phyloP scores from a whole-genome alignment of 1,140 invertebrate species.

The Lepidurus apus region DNA sequence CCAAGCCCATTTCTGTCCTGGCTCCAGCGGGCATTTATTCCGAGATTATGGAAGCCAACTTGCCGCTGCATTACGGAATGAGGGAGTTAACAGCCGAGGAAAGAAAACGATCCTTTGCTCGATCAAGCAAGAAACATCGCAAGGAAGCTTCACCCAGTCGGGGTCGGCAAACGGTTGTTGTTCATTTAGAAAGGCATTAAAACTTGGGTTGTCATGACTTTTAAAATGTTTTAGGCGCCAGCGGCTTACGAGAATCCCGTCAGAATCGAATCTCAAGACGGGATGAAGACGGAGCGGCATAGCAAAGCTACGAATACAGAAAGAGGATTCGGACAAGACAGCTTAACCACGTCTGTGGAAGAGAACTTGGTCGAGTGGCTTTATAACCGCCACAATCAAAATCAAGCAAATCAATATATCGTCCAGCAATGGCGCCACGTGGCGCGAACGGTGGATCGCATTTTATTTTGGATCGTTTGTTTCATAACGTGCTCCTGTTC shows the following conservation, averaged over 20 bases:
- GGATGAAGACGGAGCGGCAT: slow-evolving; percentile 36
- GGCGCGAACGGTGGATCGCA: slow-evolving; percentile 52
- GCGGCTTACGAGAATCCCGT: slow-evolving; percentile 23
- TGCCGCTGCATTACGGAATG: background rate
- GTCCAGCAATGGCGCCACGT: slow-evolving; percentile 53
- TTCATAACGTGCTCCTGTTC: slow-evolving; percentile 50
- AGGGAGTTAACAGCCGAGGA: slow-evolving; percentile 17
- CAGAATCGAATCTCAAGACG: slow-evolving; percentile 35
- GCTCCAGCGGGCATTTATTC: background rate
- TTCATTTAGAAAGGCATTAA: background rate
- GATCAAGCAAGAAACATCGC: slow-evolving; percentile 29
- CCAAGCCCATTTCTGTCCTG: slow-evolving; percentile 24
- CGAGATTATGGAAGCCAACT: background rate
- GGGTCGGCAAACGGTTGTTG: slow-evolving; percentile 17
- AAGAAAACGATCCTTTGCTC: slow-evolving; percentile 25
- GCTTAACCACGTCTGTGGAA: background rate
- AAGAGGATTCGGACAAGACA: slow-evolving; percentile 33
- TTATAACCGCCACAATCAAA: slow-evolving; percentile 37
- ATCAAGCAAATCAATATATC: slow-evolving; percentile 39
- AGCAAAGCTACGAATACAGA: slow-evolving; percentile 34
- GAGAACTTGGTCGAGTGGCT: background rate
- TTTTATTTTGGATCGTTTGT: slow-evolving; percentile 57
- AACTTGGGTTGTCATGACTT: background rate
- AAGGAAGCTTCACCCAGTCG: background rate
- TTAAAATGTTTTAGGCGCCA: background rate